These are phyloP conservation scores for Drosophila prolongata DNA, from an alignment of 2,888 invertebrate species.

Conservation along the genomic window DNA sequence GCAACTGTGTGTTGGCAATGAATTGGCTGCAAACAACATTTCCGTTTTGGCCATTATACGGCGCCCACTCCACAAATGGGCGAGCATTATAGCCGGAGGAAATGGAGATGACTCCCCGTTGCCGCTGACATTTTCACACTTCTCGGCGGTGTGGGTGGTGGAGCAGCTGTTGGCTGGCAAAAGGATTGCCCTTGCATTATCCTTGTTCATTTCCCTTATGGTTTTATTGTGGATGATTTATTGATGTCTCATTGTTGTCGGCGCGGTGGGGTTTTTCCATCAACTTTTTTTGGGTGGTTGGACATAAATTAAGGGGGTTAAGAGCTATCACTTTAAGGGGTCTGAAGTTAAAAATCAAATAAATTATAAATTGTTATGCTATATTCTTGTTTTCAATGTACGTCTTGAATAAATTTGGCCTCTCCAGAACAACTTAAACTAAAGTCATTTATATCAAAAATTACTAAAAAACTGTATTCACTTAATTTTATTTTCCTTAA, in stretches of 20 bases:
- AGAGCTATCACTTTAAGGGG: background rate
- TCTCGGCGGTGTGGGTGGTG: slow-evolving; percentile 27
- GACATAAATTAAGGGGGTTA: background rate
- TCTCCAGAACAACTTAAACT: too few relatives aligned
- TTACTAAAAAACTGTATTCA: too few relatives aligned
- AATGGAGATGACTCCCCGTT: slow-evolving; percentile 32
- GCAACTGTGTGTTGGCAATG: slow-evolving; percentile 72
- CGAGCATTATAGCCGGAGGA: slow-evolving; percentile 21
- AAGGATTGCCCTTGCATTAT: slow-evolving; percentile 50
- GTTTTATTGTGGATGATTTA: slow-evolving; percentile 65
- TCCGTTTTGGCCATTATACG: slow-evolving; percentile 68
- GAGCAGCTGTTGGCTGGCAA: slow-evolving; percentile 51
- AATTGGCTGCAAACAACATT: slow-evolving; percentile 71
- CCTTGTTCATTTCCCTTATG: slow-evolving; percentile 51
- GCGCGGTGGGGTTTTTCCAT: slow-evolving; percentile 17
- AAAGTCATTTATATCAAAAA: too few relatives aligned
- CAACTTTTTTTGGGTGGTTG: slow-evolving; percentile 11
- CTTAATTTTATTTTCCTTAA: too few relatives aligned
- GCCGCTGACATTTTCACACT: slow-evolving; percentile 69
- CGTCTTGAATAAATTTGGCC: too few relatives aligned
- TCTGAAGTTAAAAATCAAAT: background rate
- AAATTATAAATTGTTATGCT: too few relatives aligned
- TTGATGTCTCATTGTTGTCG: slow-evolving; percentile 49
- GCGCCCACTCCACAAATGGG: slow-evolving; percentile 26
- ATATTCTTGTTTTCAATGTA: too few relatives aligned